Conservation (phyloP, 2,797 vertebrate genomes). For the Alfaro cultratus region DNA sequence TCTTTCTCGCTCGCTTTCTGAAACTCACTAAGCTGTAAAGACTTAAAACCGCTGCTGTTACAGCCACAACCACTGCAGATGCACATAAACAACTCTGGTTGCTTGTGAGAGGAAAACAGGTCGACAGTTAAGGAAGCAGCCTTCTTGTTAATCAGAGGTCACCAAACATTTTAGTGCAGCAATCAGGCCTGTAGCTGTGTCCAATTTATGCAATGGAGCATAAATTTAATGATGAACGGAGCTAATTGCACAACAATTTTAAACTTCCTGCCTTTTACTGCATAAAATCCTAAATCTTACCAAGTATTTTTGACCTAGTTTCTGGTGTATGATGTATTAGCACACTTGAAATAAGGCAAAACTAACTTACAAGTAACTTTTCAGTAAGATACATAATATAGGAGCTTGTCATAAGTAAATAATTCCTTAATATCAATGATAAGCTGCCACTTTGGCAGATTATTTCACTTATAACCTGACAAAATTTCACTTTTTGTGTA, state of each 20-base stretch:
- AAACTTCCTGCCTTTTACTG: not conserved
- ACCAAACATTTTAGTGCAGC: conserved; percentile 6
- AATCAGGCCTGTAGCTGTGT: not conserved
- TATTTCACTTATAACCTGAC: no score
- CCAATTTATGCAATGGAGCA: not conserved
- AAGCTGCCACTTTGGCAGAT: no score
- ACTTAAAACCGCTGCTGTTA: conserved; percentile 43
- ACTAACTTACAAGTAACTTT: no score
- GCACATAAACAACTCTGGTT: not conserved
- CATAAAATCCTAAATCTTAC: no score
- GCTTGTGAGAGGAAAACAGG: conserved; percentile 9
- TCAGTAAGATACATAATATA: no score
- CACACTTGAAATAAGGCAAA: no score
- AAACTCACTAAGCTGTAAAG: conserved; percentile 8
- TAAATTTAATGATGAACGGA: not conserved
- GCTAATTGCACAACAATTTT: no score
- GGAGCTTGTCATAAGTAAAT: no score
- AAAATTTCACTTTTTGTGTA: no score
- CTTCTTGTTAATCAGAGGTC: conserved; percentile 29
- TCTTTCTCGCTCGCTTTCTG: not conserved
- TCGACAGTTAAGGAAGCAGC: conserved; percentile 6
- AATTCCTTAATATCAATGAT: no score
- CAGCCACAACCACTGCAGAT: conserved; percentile 52
- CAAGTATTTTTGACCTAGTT: no score
- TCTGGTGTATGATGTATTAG: no score